A percentile compares a stretch with the other conserved stretches of the same genome.
phyloP scores from a whole-genome alignment of 2,113 vertebrate genomes.

The Apaloderma vittatum region DNA sequence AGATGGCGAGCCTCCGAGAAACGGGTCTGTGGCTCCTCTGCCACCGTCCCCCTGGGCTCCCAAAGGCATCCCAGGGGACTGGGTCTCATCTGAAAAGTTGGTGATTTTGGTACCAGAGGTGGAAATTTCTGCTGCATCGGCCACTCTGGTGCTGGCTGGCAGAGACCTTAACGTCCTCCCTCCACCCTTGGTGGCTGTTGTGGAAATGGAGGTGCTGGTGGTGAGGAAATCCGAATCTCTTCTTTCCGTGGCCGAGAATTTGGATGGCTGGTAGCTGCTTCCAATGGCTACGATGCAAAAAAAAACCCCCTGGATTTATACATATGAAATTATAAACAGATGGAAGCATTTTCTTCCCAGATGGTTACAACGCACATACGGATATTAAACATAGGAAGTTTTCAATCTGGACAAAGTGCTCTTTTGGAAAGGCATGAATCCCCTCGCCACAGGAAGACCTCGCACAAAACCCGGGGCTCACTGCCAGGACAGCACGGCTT shows the following conservation, averaged over 20 bases:
- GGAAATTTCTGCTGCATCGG: background rate
- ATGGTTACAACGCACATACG: background rate
- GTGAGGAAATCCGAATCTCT: constrained; percentile 41
- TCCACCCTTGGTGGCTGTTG: constrained; percentile 78
- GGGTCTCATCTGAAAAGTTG: background rate
- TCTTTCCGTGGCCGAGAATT: background rate
- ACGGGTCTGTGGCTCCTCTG: background rate
- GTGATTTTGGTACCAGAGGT: background rate
- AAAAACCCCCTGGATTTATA: background rate
- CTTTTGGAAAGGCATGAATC: constrained; percentile 31
- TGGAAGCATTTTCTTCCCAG: constrained; percentile 60
- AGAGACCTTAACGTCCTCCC: constrained; percentile 85
- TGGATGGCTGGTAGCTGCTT: constrained; percentile 32
- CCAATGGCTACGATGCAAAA: constrained; percentile 51
- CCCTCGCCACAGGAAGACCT: background rate
- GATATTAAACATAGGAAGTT: constrained; percentile 49
- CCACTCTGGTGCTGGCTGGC: constrained; percentile 49
- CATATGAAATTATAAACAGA: constrained; percentile 35
- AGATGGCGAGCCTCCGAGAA: rapidly evolving
- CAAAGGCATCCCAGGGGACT: background rate
- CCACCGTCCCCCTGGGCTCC: background rate
- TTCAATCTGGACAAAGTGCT: constrained; percentile 59
- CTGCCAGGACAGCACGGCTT: background rate
- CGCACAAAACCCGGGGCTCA: background rate
- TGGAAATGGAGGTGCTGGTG: constrained; percentile 77